Base-by-base conservation (phyloP, 2,113 vertebrate genomes). In the Elachura formosa region DNA sequence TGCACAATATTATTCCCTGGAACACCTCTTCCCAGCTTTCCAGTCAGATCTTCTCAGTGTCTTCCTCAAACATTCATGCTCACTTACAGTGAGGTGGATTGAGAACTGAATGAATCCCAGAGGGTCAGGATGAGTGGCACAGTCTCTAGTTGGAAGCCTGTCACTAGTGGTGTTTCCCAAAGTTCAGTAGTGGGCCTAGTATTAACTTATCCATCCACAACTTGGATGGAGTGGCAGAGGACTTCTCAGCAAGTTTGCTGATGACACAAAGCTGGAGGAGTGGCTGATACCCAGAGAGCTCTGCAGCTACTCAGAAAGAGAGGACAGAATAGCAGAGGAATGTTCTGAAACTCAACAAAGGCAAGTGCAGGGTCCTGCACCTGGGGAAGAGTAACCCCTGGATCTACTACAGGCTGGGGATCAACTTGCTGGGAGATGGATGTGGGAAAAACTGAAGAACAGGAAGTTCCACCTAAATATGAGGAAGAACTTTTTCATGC, bases 381-480 rank as follows among this genome's bases (percentile, higher is more conserved):
- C 9, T 36, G 36, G 9, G 14, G 14, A 76, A 59, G 36, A 59
- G 11, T 36, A 41, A 64, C 3, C 45, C 26, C 36, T 43, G 26
- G 36, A 33, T 43, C 45, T 26, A 18, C 18, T 19, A 51, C 18
- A 68, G 33, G 18, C 38, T 45, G 36, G 22, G 28, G 22, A 51
- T 4, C 0, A 1, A 36, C 21, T 19, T 33, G 9, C 33, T 59
- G 26, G 38, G 83, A 59, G 72, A 68, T 0, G 0, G 26, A 45
- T n/a, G n/a, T n/a, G n/a, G n/a, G n/a, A 46, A 20, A 54, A 78
- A 69, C 20, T 54, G 29, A 69, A 34, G 20, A n/a, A 46, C 24
- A 29, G 23, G 12, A 69, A 69, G 40, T 62, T 62, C n/a, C n/a
- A 69, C 16, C 46, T n/a, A 28, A 38, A 46, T 21, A 54, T 7